Percentiles rank a stretch among this genome's conserved stretches.
Evolutionary conservation across 2,797 vertebrate species (phyloP).

Genomic region (Sternarchorhynchus goeldii): DNA sequence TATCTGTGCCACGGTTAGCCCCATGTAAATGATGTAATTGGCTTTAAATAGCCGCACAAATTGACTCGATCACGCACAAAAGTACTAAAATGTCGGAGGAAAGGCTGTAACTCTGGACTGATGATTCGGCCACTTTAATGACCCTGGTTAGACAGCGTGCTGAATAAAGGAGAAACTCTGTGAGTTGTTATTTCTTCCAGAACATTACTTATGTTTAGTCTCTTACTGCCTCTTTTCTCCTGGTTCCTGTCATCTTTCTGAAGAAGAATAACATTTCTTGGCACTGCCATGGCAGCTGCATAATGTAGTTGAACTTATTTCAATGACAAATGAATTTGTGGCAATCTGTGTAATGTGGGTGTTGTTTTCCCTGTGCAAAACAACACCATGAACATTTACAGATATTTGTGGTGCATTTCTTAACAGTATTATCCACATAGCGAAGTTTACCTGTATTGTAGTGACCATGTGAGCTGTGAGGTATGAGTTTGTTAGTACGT

Average conservation of each 20-base stretch:
- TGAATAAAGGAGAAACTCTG: neutral
- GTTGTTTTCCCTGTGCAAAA: conserved; percentile 6
- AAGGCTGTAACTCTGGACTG: conserved; percentile 54
- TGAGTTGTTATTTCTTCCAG: conserved; percentile 31
- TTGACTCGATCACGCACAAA: conserved; percentile 62
- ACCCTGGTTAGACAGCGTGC: conserved; percentile 25
- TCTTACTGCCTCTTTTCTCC: neutral
- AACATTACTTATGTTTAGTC: conserved; percentile 20
- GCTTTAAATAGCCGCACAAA: conserved; percentile 71
- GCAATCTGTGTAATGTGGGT: neutral
- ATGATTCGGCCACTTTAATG: conserved; percentile 32
- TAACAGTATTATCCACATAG: neutral
- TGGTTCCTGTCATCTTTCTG: neutral
- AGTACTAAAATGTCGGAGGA: conserved; percentile 62
- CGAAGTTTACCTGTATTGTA: neutral
- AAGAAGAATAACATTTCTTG: conserved; percentile 23
- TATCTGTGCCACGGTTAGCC: conserved; percentile 67
- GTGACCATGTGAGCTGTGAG: neutral
- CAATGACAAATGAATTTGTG: conserved; percentile 15
- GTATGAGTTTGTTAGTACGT: neutral
- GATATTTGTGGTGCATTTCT: neutral
- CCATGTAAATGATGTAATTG: conserved; percentile 61
- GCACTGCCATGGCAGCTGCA: conserved; percentile 26
- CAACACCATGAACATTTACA: conserved; percentile 1
- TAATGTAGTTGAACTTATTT: conserved; percentile 3